Conservation (phyloP, 2,113 vertebrate species). For the Bos javanicus region DNA sequence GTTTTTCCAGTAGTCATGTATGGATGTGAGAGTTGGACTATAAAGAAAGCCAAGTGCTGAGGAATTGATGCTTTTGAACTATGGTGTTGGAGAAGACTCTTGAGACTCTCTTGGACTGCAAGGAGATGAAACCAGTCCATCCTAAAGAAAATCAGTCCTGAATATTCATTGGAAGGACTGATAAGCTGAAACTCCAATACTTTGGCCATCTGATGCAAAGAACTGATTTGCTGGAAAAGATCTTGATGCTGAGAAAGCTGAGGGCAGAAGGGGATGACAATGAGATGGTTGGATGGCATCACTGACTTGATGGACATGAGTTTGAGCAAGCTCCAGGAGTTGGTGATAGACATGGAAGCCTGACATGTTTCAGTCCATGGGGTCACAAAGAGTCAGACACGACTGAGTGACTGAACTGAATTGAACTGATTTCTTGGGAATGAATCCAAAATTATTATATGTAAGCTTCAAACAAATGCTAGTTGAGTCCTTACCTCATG, state of each 20-base stretch:
- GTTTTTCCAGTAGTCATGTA: not conserved
- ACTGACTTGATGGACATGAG: not conserved
- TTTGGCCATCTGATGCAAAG: not conserved
- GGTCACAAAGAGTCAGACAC: rapidly evolving
- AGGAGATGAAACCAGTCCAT: not conserved
- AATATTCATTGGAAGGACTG: not conserved
- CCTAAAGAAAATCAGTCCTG: not conserved
- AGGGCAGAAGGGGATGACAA: not conserved
- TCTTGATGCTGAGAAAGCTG: not conserved
- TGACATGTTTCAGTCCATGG: not conserved
- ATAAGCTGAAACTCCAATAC: not conserved
- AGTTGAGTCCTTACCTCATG: not conserved
- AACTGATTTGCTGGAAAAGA: not conserved
- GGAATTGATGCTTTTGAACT: not conserved
- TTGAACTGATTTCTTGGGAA: not conserved
- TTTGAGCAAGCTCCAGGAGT: not conserved
- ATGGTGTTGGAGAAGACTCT: not conserved
- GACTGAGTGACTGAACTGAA: not conserved
- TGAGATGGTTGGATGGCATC: not conserved
- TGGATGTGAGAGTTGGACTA: not conserved
- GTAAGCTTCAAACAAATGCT: not conserved
- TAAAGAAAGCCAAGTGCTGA: not conserved
- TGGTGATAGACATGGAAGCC: not conserved
- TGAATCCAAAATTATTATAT: not conserved
- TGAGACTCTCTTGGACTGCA: not conserved